Evolutionary conservation across 2,888 invertebrate species (phyloP), one percentile per base, ranked within the genome.

Genomic region (Quadriops clusia): DNA sequence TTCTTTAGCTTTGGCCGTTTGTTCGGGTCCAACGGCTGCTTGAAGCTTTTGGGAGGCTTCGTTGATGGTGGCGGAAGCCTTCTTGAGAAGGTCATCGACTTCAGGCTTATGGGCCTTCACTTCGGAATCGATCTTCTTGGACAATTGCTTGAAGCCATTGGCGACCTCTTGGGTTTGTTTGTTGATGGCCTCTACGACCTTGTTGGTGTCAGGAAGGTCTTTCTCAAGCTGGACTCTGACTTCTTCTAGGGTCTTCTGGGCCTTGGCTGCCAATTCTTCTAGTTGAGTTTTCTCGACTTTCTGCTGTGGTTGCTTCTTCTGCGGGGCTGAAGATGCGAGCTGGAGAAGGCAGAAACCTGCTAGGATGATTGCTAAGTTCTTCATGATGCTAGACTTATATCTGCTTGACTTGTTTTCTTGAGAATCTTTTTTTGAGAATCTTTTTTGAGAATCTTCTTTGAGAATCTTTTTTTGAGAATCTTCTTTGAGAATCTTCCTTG

Each of bases 11-110:
- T 54, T 53, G 31, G 49, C 44, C 29, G 46, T 42, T 28, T 51
- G 51, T 12, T 58, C 51, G 3, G 54, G 54, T 33, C 55, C 55
- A 22, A 51, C 43, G 28, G 49, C 41, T 31, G 46, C 42, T 37
- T 56, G 39, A 23, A 56, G 30, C 9, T 47, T 42, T 24, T 39
- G 38, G 17, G 49, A 47, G 16, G 54, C 45, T 27, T 48, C 40
- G 22, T 41, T 33, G 17, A 60, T 39, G 16, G 47, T 51, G 8
- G 44, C 40, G 37, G 57, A 35, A 36, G 61, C 40, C 41, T 46
- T 40, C 34, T 53, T 51, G 33, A 55, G 32, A 9, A 47, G 40
- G 24, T 42, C 45, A 34, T 56, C 49, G 28, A 58, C 38, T 20
- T 55, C 50, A 3, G 46, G 36, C 33, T 44, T 36, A 22, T 45